Base-by-base conservation (phyloP, 2,888 invertebrate genomes). In the Caradrina clavipalpis region DNA sequence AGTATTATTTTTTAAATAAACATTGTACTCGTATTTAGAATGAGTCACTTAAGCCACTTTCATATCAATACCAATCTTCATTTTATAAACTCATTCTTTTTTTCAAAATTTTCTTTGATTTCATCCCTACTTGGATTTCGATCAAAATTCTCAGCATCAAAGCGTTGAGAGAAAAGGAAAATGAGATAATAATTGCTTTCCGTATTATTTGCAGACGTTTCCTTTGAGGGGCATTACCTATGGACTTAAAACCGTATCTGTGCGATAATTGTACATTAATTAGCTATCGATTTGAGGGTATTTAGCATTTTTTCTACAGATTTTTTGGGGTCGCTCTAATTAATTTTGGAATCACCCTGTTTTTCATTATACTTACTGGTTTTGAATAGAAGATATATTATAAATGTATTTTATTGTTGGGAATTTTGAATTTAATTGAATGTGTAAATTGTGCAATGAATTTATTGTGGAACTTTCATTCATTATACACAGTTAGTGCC, bases 131-230 rank as follows among this genome's bases (percentile, higher is more conserved):
- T 84, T 84, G 89, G 89, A 90, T 90, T 92, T 91, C 91, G 92
- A 94, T 94, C 93, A 93, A 92, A 92, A 90, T 90, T 91, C 90
- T 88, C 86, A 82, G 85, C 87, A 90, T 93, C 94, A 93, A 93
- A 93, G 87, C 87, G 80, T 77, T 67, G 79, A 85, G 80, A 86
- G 90, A 85, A 89, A 91, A 89, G 90, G 84, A 86, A 88, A 94
- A 93, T 92, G 91, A 92, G 90, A 93, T 92, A 89, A 92, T 94
- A 94, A 94, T 95, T 93, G 91, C 89, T 88, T 87, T 78, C 76
- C 77, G 90, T 87, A 93, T 94, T 94, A 94, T 92, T 92, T 88
- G 84, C 86, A 80, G 89, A 88, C 87, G 86, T 89, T 89, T 91
- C 92, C 92, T 88, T 86, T 89, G 87, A 87, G 80, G 70, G 71